Evolutionary conservation across 2,797 vertebrate species (phyloP), one percentile per base, ranked within the genome.

Genomic region (Bradypus variegatus): DNA sequence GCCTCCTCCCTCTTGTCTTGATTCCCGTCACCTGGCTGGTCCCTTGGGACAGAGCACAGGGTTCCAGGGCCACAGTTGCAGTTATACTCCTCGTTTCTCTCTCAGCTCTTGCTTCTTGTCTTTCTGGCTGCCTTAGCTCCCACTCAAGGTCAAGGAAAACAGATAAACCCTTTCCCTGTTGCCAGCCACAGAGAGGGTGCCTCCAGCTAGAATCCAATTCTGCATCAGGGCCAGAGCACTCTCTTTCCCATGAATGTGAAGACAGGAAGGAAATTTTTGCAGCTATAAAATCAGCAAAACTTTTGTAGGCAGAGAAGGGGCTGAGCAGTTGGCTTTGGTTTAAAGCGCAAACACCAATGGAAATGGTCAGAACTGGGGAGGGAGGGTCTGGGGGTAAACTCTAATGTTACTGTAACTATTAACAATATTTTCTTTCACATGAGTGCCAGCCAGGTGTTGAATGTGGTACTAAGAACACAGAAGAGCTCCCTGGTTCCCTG

Each of bases 101-200:
- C 64, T 73, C 70, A 45, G 18, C 11, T 45, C 85, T 76, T 13
- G 53, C 18, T 72, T 76, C 60, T 3, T 18, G 41, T 21, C 72
- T 83, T 73, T 65, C 92, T 6, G 7, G 82, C 86, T 83, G 93
- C 79, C 58, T 93, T 80, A 36, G 76, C 83, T 90, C 48, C 29
- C 0, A 60, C 69, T 91, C 91, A 95, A 95, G 95, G 94, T 95
- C 91, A 93, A 60, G 84, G 91, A 95, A 93, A 92, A 93, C 90
- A 94, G 92, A 94, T 70, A 84, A 93, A 84, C 93, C 91, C 93
- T 92, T 75, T 94, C 95, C 93, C 92, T 38, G 91, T 90, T 92
- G 91, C 84, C 29, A 11, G 21, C 76, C 48, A 3, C 0, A 0
- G 72, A 69, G 55, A 91, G 80, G 88, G 65, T 5, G 83, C 91